These are phyloP conservation scores for Pipra filicauda DNA, from an alignment of 2,113 vertebrate genomes.

Conservation along the genomic window DNA sequence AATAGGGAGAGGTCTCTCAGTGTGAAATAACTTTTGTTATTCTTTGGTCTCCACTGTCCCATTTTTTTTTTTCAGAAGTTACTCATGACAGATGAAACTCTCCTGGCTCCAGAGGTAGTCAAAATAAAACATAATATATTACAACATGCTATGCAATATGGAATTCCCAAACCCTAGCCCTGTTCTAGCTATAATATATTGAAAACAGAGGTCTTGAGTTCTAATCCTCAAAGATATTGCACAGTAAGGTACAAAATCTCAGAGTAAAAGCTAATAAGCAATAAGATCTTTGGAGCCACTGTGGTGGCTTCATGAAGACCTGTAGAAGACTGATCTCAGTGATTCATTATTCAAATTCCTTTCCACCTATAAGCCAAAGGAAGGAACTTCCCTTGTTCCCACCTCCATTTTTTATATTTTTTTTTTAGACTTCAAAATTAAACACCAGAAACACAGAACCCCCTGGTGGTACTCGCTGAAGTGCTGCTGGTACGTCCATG, in stretches of 20 bases:
- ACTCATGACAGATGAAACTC: constrained; percentile 33
- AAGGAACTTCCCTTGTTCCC: not conserved
- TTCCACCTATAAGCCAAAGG: not conserved
- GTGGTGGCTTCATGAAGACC: not conserved
- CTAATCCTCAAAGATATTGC: not conserved
- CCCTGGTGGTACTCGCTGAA: not conserved
- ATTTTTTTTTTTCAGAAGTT: constrained; percentile 46
- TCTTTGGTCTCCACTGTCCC: not conserved
- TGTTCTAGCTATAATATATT: not conserved
- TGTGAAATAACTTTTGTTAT: constrained; percentile 4
- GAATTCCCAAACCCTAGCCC: not conserved
- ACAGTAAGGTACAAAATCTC: not conserved
- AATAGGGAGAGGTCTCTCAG: not conserved
- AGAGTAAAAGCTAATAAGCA: not conserved
- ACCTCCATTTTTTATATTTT: not conserved
- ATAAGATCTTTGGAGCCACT: not conserved
- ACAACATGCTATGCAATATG: not conserved
- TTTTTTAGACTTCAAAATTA: not conserved
- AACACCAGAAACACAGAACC: not conserved
- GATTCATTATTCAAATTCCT: not conserved
- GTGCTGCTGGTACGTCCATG: not conserved
- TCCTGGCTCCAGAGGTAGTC: constrained; percentile 10
- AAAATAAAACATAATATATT: constrained; percentile 25
- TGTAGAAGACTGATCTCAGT: not conserved
- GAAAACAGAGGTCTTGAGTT: not conserved